Evolutionary conservation across 2,888 invertebrate genomes (phyloP).

Genomic region (Rhabditoides inermis): DNA sequence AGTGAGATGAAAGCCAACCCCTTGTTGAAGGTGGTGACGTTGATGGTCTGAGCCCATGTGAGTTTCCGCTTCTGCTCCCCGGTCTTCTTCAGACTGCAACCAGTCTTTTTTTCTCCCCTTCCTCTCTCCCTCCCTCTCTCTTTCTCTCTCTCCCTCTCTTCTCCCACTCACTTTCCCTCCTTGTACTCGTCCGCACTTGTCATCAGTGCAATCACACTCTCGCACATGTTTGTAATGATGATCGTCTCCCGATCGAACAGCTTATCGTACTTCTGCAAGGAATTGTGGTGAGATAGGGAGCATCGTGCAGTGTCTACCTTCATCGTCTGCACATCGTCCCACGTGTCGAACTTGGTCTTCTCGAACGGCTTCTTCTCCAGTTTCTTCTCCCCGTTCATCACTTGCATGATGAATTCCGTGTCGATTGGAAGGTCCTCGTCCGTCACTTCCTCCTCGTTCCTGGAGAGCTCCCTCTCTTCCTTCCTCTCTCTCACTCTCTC

Average conservation of each 20-base stretch:
- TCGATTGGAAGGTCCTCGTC: conserved; percentile 23
- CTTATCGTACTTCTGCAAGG: conserved; percentile 5
- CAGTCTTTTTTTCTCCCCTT: too few species aligned
- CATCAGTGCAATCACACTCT: not conserved
- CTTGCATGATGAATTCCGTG: conserved; percentile 11
- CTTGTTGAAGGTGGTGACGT: too few species aligned
- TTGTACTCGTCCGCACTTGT: too few species aligned
- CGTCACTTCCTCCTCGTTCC: conserved; percentile 15
- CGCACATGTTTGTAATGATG: conserved; percentile 3
- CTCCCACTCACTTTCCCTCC: too few species aligned
- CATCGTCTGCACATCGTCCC: conserved; percentile 8
- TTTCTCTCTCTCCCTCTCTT: too few species aligned
- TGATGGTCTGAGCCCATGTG: too few species aligned
- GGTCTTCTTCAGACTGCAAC: too few species aligned
- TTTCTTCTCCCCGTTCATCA: conserved; percentile 9
- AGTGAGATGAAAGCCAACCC: too few species aligned
- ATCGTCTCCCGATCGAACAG: conserved; percentile 14
- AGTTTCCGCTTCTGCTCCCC: too few species aligned
- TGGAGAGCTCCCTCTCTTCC: conserved; percentile 2
- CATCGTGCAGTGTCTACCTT: not conserved
- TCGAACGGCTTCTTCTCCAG: conserved; percentile 3
- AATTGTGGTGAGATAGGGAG: not conserved
- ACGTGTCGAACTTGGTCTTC: conserved; percentile 12
- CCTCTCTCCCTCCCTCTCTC: too few species aligned
- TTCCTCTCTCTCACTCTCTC: too few species aligned